Evolutionary conservation across 2,113 vertebrate species (phyloP), one percentile per base, ranked within the genome.

Genomic region (Rhinopomastus cyanomelas): DNA sequence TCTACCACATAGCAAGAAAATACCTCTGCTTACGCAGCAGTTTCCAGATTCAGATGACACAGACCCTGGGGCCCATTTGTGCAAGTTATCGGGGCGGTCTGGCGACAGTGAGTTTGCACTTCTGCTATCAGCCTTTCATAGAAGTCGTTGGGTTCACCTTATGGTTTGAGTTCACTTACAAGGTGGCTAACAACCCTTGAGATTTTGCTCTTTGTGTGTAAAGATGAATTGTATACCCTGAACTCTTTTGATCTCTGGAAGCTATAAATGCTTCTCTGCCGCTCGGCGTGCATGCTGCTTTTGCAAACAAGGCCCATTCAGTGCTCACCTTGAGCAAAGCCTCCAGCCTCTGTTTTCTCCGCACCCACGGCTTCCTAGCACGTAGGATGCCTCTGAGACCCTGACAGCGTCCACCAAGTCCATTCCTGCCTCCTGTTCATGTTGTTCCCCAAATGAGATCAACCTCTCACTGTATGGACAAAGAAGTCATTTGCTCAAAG

Each of bases 61-160:
- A 83, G 46, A 30, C 57, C 30, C 36, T 3, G 11, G 46, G 42
- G 16, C 57, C 37, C 27, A n/a, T 92, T 90, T 29, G 62, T 69
- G 66, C 42, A 32, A 72, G 53, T 84, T 76, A 83, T 81, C 75
- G 34, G 49, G 85, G 21, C 57, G 52, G 55, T 29, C 44, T 69
- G 69, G 59, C 51, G 66, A 8, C 75, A 81, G 6, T 53, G 83
- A 91, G 62, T 89, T 91, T 74, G 64, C 75, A 51, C 21, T 34
- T 81, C 21, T 88, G 87, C 81, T 93, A 94, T 94, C 93, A 93
- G 67, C 44, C 55, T 53, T 94, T 55, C 66, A 53, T n/a, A 32
- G 62, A 17, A 82, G 87, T 30, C 1, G 0, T 55, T 64, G 39
- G 46, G 64, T 59, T 92, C 76, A 90, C 86, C 30, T 72, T 21